These are phyloP conservation scores for Monarcha castaneiventris DNA, from an alignment of 2,113 vertebrate species.

Conservation along the genomic window DNA sequence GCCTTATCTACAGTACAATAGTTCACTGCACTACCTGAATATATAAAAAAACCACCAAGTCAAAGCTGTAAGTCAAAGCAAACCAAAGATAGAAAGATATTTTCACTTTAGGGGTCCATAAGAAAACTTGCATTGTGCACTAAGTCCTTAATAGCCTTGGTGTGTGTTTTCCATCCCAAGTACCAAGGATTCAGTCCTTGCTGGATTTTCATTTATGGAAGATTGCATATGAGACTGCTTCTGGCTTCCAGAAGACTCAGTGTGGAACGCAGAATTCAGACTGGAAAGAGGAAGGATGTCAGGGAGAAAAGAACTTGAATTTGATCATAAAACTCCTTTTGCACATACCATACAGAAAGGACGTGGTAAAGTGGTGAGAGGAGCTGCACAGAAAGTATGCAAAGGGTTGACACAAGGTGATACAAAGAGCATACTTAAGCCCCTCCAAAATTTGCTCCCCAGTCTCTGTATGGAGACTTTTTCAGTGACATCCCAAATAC, in stretches of 20 bases:
- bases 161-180: background rate
- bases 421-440: background rate
- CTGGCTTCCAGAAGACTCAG: background rate
- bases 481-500: background rate
- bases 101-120: background rate
- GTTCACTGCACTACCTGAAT: constrained; percentile 4
- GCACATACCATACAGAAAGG: background rate
- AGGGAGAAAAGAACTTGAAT: background rate
- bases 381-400: background rate
- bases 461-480: background rate
- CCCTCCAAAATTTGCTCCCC: background rate
- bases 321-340: constrained; percentile 2
- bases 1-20: constrained; percentile 38
- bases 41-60: background rate
- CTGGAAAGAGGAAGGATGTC: background rate
- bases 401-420: background rate
- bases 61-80: background rate
- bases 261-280: background rate
- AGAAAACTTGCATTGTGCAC: background rate
- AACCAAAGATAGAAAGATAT: background rate
- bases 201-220: background rate
- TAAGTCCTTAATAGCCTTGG: background rate
- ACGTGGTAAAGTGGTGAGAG: background rate
- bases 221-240: background rate
- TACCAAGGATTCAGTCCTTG: background rate